Base-by-base conservation (phyloP, 1,140 invertebrate species). In the Drosophila athabasca region DNA sequence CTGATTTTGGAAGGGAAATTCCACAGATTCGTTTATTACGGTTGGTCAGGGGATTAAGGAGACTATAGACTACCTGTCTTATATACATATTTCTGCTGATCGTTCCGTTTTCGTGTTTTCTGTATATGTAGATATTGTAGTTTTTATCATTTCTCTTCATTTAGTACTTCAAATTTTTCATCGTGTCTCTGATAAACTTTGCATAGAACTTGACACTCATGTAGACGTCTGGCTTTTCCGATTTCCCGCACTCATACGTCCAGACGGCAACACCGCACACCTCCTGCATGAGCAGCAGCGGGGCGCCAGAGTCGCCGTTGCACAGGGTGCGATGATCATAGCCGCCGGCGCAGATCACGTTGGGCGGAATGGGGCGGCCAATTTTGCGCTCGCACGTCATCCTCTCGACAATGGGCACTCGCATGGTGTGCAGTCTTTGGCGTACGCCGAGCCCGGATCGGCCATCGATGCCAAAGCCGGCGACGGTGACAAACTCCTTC, bases 301-400 rank as follows among this genome's bases (percentile, higher is more conserved):
- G 62, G 2, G 64, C 79, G 2, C 79, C 79, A 2, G 79, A 82
- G 57, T 82, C 79, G 8, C 79, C 79, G 2, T 0, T 2, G 53
- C 79, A 82, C 3, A 78, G 0, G 6, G 73, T 82, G 2, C 11
- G 19, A 2, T 22, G 3, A 3, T 69, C 22, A 17, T 52, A 65
- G 52, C 4, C 49, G 13, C 54, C 11, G 17, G 79, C 79, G n/a
- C 79, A 82, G 6, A 82, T 7, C 5, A 77, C 46, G 41, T 80
- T 76, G 0, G 13, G 7, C 0, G 79, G 79, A 48, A 82, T 2
- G 2, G 2, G 13, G n/a, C 6, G 39, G 7, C 11, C 26, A 1
- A 82, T 9, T 13, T 62, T 19, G 0, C 29, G 5, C 6, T 66
- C 44, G 19, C 79, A 82, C 0, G 54, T 8, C 1, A 0, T 0